Conservation (phyloP, 1,140 invertebrate genomes). For the Anagrus nilaparvatae region DNA sequence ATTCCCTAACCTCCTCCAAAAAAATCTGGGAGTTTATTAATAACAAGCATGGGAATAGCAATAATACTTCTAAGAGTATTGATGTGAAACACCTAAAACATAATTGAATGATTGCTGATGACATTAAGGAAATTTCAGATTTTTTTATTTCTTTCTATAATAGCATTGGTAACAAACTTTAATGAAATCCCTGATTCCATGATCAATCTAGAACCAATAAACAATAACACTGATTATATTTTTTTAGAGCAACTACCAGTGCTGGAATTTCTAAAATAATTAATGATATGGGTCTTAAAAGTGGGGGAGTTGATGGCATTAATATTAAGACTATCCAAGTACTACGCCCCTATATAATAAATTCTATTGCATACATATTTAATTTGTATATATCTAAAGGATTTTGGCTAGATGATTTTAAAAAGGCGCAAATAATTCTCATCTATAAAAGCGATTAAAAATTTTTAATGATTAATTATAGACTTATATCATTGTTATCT, state of each 20-base stretch:
- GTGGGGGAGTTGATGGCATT: constrained; percentile 19
- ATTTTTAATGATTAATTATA: constrained; percentile 18
- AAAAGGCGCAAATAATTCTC: constrained; percentile 18
- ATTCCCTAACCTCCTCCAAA: no score
- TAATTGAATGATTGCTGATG: no score
- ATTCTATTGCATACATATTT: constrained; percentile 18
- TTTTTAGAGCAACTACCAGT: neutral
- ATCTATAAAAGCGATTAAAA: constrained; percentile 19
- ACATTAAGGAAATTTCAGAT: no score
- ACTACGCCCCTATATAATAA: constrained; percentile 9
- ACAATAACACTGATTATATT: neutral
- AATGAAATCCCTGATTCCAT: no score
- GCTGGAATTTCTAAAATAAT: neutral
- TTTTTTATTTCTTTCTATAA: no score
- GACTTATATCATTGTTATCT: constrained; percentile 17
- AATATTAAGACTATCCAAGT: constrained; percentile 13
- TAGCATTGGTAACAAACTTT: no score
- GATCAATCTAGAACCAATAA: neutral
- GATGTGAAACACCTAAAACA: no score
- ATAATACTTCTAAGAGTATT: no score
- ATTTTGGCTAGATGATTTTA: constrained; percentile 16
- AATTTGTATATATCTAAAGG: constrained; percentile 12
- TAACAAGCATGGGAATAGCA: no score
- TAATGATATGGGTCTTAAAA: neutral
- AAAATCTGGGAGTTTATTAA: no score